Evolutionary conservation across 2,113 vertebrate species (phyloP), one percentile per base, ranked within the genome.

Genomic region (Nothobranchius kuhntae): DNA sequence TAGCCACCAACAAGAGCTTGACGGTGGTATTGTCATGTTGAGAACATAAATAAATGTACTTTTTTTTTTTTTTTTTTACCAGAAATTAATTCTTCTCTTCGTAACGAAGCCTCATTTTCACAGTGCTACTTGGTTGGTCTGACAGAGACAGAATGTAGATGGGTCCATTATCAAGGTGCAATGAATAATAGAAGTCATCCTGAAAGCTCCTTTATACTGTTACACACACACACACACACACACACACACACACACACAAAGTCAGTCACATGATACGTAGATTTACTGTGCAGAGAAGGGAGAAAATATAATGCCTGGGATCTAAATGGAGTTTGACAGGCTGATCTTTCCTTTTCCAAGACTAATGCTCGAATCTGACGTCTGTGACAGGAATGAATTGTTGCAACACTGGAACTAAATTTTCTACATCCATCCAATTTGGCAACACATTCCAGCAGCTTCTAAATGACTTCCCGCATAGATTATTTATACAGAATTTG

Each of bases 181-280:
- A 85, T 88, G 68, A 88, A 88, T 89, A 86, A 87, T 78, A 76
- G 71, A 86, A 42, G 71, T 58, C 51, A 53, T 58, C 40, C 67
- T 73, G 78, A 81, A 71, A 79, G 69, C 72, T 78, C 21, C 48
- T 66, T 55, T 63, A 70, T 44, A 51, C 53, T 53, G 30, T 30
- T 30, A 30, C 1, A 5, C 30, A 14, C 47, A 6, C 15, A n/a
- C 47, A 48, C 47, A 48, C 46, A 26, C 46, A 58, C 17, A 35
- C 48, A 46, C n/a, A 36, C 67, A 60, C 24, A 10, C 21, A 21
- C 21, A 58, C n/a, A 13, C 13, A 61, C 51, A 10, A 57, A 36
- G 11, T 64, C 61, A 62, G 58, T 51, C 58, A 75, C 42, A 38
- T 53, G 58, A 24, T 13, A 17, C 54, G 53, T 26, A 53, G 60